Evolutionary conservation across 2,113 vertebrate genomes (phyloP), one percentile per base, ranked within the genome.

Genomic region (Arizona elegans): DNA sequence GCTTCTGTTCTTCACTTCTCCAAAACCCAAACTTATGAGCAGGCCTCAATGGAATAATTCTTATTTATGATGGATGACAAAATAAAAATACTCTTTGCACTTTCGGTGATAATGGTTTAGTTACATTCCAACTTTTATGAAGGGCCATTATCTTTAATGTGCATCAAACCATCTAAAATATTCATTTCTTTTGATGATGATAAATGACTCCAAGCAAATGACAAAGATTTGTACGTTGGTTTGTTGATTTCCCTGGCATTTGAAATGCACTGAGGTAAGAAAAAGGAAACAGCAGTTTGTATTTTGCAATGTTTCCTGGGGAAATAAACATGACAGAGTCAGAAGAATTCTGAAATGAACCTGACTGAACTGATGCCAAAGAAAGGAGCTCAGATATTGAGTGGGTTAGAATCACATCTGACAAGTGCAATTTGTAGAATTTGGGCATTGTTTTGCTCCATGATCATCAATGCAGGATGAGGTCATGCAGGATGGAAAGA

Each of bases 181-280:
- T 95, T 96, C 81, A 91, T 94, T 96, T 90, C 85, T 96, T 96
- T 96, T 94, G 93, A 93, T 88, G 58, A 75, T 93, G 93, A 96
- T 94, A 95, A 96, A 94, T 92, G 89, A 95, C 94, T 94, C 95
- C 12, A 50, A 62, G 91, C 81, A 94, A 50, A 62, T 89, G 94
- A 91, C 3, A 89, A n/a, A 90, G 88, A 87, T 93, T 56, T 55
- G 50, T 38, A 85, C 91, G 85, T 90, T 93, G 43, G 62, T 95
- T 93, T 91, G 91, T 92, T 96, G 92, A 65, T 62, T 1, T 92
- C 29, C 93, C 58, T 5, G 23, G 26, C 85, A 62, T 86, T 95
- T 50, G 92, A 70, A 90, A 94, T 92, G 90, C 81, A 87, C 86
- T 86, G 9, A 93, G 81, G 21, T 88, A 91, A 90, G 50, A 81